Conservation (phyloP, 2,888 invertebrate species). For the Hylaea fasciaria region DNA sequence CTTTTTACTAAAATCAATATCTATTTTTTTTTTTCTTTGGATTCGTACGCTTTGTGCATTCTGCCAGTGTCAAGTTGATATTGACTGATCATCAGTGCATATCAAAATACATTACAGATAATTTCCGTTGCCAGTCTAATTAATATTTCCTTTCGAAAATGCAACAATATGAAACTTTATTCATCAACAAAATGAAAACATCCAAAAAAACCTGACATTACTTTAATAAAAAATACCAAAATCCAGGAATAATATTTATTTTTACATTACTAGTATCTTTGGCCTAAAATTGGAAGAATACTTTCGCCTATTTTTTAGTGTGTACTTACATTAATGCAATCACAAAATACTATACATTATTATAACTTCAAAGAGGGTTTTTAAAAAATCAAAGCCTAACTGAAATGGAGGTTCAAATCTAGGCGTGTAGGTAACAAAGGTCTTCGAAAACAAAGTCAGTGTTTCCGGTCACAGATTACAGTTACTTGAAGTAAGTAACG, state of each 20-base stretch:
- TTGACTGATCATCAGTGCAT: no score
- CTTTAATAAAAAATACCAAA: conserved; percentile 46
- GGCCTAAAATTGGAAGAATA: conserved; percentile 81
- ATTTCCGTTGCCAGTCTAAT: no score
- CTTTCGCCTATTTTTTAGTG: conserved; percentile 33
- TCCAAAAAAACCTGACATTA: no score
- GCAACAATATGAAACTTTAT: neutral
- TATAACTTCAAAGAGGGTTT: conserved; percentile 17
- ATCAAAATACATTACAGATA: no score
- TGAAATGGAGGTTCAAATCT: no score
- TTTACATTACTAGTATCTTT: conserved; percentile 72
- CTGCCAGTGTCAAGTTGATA: neutral
- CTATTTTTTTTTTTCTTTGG: no score
- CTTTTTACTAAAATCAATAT: no score
- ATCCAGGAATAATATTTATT: conserved; percentile 74
- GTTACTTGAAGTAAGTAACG: no score
- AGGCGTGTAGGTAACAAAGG: no score
- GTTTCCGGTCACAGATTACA: no score
- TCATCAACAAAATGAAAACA: no score
- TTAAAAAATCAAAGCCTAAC: conserved; percentile 10
- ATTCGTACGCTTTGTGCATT: neutral
- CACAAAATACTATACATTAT: conserved; percentile 53
- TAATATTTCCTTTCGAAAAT: neutral
- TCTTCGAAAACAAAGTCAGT: no score
- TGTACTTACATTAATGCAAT: conserved; percentile 43